phyloP scores from a whole-genome alignment of 2,797 vertebrate species.

The Argya squamiceps region DNA sequence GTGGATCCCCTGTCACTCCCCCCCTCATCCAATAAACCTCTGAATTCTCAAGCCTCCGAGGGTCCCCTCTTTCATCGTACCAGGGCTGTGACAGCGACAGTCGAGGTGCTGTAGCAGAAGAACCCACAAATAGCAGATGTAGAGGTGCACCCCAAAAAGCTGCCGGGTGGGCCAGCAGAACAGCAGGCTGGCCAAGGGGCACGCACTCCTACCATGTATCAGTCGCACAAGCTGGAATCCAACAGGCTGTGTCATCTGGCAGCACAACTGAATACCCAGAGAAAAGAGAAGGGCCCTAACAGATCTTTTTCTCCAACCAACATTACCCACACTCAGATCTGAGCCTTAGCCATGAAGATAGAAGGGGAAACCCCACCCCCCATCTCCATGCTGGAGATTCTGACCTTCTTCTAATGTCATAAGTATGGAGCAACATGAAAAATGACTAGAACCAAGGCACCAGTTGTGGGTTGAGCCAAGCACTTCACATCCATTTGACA shows the following conservation, averaged over 20 bases:
- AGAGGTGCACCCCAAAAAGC: no score
- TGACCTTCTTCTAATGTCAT: not conserved
- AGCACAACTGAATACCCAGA: not conserved
- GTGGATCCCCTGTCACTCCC: no score
- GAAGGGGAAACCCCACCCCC: not conserved
- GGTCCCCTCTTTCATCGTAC: no score
- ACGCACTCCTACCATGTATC: no score
- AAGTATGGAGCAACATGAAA: not conserved
- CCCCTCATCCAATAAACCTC: no score
- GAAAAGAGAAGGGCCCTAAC: not conserved
- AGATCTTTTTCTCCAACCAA: not conserved
- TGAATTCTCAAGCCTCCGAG: no score
- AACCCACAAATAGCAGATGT: no score
- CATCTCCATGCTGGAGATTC: not conserved
- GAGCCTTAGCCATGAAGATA: not conserved
- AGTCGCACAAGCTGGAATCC: not conserved
- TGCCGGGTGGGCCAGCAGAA: no score
- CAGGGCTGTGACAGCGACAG: no score
- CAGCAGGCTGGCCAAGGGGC: no score
- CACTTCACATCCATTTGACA: not conserved
- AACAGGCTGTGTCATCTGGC: fast-evolving
- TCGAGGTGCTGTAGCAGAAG: no score
- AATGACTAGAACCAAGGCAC: not conserved
- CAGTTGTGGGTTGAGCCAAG: not conserved
- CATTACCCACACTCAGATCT: not conserved